Conservation (phyloP, 1,140 invertebrate genomes). For the Bilobella aurantiaca region DNA sequence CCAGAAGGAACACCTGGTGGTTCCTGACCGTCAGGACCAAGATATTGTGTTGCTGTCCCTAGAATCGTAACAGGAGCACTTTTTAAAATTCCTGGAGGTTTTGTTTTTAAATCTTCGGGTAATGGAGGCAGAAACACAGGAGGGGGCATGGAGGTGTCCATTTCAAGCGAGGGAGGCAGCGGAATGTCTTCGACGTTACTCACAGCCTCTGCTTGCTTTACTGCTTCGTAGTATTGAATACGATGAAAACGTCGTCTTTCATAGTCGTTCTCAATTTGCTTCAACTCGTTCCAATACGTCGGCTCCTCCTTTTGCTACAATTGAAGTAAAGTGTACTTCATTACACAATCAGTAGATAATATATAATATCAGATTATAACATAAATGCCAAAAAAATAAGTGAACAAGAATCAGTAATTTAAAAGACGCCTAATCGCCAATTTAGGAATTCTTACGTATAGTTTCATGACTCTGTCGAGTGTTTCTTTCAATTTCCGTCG, state of each 20-base stretch:
- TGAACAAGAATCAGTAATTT: background rate
- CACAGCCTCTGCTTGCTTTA: slow-evolving; percentile 86
- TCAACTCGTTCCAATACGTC: slow-evolving; percentile 82
- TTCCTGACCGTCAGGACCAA: slow-evolving; percentile 41
- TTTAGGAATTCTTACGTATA: slow-evolving; percentile 82
- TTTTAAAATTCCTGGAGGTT: slow-evolving; percentile 55
- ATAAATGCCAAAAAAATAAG: background rate
- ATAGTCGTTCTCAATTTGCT: slow-evolving; percentile 82
- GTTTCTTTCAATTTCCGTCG: slow-evolving; percentile 91
- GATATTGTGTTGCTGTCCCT: background rate
- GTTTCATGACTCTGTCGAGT: slow-evolving; percentile 79
- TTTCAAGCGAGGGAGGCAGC: slow-evolving; percentile 53
- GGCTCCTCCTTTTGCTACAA: slow-evolving; percentile 92
- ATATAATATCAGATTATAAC: background rate
- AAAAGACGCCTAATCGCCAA: too few species aligned
- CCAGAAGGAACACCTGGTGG: slow-evolving; percentile 80
- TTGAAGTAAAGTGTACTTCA: slow-evolving; percentile 36
- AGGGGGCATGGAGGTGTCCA: slow-evolving; percentile 38
- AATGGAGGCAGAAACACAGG: too few species aligned
- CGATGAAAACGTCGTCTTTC: slow-evolving; percentile 74
- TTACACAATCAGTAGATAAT: slow-evolving; percentile 1
- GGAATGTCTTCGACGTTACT: slow-evolving; percentile 89
- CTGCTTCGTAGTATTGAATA: slow-evolving; percentile 87
- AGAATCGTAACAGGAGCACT: slow-evolving; percentile 43
- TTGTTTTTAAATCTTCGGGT: slow-evolving; percentile 19